These are phyloP conservation scores for Montipora sp. DNA, from an alignment of 64 coral and sea anemone genomes.

Conservation along the genomic window DNA sequence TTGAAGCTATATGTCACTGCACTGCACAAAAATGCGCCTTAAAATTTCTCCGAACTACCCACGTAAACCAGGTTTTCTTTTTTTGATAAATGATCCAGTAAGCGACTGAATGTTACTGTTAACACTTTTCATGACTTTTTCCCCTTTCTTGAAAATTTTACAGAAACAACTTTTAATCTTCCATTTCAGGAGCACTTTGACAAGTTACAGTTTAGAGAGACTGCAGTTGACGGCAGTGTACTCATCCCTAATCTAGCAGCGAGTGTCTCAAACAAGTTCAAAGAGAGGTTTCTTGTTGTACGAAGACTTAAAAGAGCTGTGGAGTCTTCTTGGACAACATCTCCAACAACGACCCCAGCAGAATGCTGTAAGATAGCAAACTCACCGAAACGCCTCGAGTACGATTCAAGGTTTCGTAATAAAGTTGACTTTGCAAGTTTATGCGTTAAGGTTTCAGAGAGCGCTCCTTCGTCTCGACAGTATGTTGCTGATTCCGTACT, in stretches of 20 bases:
- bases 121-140: too few relatives aligned
- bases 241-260: background rate
- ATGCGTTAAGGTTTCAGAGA: conserved; percentile 4
- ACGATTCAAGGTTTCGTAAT: conserved; percentile 57
- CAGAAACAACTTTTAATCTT: too few relatives aligned
- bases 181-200: too few relatives aligned
- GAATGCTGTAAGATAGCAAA: conserved; percentile 39
- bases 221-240: background rate
- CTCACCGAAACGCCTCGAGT: background rate
- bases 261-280: conserved; percentile 25
- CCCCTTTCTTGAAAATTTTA: too few relatives aligned
- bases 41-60: too few relatives aligned
- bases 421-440: conserved; percentile 12
- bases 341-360: background rate
- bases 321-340: conserved; percentile 21
- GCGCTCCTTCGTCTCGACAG: background rate
- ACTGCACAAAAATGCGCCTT: too few relatives aligned
- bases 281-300: background rate
- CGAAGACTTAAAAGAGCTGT: conserved; percentile 26
- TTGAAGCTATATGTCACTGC: too few relatives aligned
- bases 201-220: background rate
- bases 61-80: too few relatives aligned
- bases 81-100: too few relatives aligned
- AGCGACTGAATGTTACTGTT: too few relatives aligned
- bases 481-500: background rate